Conservation (phyloP, 2,888 invertebrate species). For the Tenthredo distinguenda region DNA sequence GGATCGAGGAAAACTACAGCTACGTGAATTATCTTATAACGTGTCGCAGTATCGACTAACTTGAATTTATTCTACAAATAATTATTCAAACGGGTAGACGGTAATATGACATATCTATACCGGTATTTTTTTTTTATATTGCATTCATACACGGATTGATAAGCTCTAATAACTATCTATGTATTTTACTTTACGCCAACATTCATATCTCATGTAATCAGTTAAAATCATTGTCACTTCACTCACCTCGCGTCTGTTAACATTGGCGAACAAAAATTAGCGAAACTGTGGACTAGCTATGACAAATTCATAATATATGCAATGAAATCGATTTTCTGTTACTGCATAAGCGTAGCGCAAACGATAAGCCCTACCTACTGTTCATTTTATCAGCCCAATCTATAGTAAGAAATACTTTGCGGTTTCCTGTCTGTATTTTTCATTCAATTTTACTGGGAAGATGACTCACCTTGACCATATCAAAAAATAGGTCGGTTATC, state of each 20-base stretch:
- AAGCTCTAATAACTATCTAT: slow-evolving; percentile 17
- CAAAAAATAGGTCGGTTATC: neutral
- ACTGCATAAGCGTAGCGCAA: neutral
- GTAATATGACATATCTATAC: neutral
- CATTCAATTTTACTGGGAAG: neutral
- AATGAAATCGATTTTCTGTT: neutral
- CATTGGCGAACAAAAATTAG: neutral
- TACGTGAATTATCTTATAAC: neutral
- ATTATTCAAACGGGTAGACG: neutral
- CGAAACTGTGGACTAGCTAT: neutral
- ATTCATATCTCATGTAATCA: neutral
- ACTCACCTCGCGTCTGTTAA: neutral
- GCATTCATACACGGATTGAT: slow-evolving; percentile 34
- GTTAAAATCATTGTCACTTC: neutral
- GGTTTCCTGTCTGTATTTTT: neutral
- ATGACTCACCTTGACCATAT: neutral
- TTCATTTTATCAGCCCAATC: neutral
- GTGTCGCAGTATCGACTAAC: neutral
- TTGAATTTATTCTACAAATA: neutral
- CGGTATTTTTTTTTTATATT: slow-evolving; percentile 9
- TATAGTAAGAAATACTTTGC: neutral
- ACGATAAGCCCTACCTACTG: neutral
- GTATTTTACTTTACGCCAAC: neutral
- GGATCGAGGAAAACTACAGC: neutral
- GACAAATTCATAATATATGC: slow-evolving; percentile 1